These are phyloP conservation scores for Prunella strophiata DNA, from an alignment of 2,797 vertebrate species.

Conservation along the genomic window DNA sequence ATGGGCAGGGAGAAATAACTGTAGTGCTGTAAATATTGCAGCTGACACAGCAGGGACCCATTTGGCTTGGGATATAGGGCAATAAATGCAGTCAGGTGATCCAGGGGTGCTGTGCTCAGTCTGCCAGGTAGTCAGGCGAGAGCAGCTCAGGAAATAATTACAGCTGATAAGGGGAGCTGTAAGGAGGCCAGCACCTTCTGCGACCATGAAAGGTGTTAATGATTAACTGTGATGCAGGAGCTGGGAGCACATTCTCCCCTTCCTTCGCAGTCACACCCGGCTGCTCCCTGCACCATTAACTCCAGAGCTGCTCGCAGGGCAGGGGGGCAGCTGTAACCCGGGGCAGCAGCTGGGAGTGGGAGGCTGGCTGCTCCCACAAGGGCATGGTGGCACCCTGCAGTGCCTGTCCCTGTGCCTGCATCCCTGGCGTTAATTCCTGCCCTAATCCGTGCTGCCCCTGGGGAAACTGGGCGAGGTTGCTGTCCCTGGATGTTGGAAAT, in stretches of 20 bases:
- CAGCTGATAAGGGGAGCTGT: slow-evolving; percentile 36
- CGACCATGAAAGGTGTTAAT: slow-evolving; percentile 39
- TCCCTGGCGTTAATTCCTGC: background rate
- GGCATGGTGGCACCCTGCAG: background rate
- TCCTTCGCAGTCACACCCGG: background rate
- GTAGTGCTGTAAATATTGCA: background rate
- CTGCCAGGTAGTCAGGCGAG: slow-evolving; percentile 25
- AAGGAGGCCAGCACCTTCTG: slow-evolving; percentile 39
- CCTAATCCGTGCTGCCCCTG: background rate
- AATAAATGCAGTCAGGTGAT: slow-evolving; percentile 64
- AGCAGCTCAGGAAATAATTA: slow-evolving; percentile 58
- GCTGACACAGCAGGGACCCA: slow-evolving; percentile 48
- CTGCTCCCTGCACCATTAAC: background rate
- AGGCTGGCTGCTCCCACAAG: background rate
- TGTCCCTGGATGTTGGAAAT: background rate
- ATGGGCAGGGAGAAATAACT: background rate
- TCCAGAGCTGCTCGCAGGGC: background rate
- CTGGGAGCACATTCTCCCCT: slow-evolving; percentile 1
- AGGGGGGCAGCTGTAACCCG: background rate
- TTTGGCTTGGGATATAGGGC: slow-evolving; percentile 41
- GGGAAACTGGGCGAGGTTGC: background rate
- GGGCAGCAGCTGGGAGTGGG: background rate
- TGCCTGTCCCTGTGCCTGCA: background rate
- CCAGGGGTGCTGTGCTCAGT: background rate
- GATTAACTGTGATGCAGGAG: slow-evolving; percentile 39